phyloP scores from a whole-genome alignment of 2,113 vertebrate genomes.

The Eptesicus fuscus region DNA sequence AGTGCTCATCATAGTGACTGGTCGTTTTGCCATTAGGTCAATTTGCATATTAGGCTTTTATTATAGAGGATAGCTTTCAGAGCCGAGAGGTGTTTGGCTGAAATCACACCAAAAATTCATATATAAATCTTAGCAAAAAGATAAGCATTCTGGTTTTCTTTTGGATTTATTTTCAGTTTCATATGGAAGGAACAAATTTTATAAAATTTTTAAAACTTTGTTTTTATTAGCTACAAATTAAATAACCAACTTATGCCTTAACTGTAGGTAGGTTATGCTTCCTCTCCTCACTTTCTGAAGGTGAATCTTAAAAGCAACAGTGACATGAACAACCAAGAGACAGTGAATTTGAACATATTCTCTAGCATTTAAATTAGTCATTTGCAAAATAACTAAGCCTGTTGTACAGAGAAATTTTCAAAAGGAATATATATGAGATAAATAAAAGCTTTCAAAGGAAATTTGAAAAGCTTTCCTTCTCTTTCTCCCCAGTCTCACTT shows the following conservation, averaged over 20 bases:
- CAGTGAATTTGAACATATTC: not conserved
- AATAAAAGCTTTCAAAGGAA: constrained; percentile 33
- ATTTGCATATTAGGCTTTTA: too few relatives aligned
- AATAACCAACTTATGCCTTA: not conserved
- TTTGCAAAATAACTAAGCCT: not conserved
- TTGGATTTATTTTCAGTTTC: not conserved
- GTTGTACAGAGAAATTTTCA: not conserved
- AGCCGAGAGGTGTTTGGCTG: not conserved
- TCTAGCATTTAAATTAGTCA: not conserved
- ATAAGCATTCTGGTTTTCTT: not conserved
- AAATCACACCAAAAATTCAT: not conserved
- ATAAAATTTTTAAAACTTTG: not conserved
- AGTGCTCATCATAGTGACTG: too few relatives aligned
- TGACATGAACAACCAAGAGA: not conserved
- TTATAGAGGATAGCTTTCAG: not conserved
- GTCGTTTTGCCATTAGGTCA: too few relatives aligned
- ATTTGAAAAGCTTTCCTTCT: not conserved
- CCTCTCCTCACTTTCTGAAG: not conserved
- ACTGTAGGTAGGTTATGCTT: not conserved
- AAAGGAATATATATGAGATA: not conserved
- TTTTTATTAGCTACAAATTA: not conserved
- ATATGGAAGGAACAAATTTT: not conserved
- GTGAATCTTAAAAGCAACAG: not conserved
- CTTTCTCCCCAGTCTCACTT: constrained; percentile 22
- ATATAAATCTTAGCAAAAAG: not conserved